phyloP scores from a whole-genome alignment of 1,140 invertebrate genomes.

The Zophobas atratus region DNA sequence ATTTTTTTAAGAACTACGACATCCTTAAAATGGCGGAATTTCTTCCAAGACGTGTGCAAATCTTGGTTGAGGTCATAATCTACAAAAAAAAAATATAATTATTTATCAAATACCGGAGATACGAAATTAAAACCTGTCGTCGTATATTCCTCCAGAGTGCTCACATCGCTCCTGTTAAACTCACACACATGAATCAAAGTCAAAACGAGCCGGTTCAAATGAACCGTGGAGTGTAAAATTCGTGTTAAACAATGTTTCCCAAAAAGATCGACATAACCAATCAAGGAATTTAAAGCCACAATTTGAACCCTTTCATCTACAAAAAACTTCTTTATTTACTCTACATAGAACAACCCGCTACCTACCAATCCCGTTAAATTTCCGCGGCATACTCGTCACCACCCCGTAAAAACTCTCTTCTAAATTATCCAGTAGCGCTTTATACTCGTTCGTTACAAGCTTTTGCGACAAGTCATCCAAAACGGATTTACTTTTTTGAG shows the following conservation, averaged over 20 bases:
- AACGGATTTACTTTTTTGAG: slow-evolving; percentile 50
- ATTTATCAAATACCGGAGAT: slow-evolving; percentile 24
- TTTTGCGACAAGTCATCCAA: slow-evolving; percentile 65
- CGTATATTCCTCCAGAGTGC: slow-evolving; percentile 71
- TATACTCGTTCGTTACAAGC: slow-evolving; percentile 62
- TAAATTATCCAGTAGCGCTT: slow-evolving; percentile 70
- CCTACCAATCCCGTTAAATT: slow-evolving; percentile 74
- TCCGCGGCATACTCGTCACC: slow-evolving; percentile 72
- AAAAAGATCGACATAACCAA: slow-evolving; percentile 75
- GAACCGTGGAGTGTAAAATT: slow-evolving; percentile 70
- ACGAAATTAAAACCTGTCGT: slow-evolving; percentile 66
- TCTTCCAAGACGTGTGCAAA: slow-evolving; percentile 70
- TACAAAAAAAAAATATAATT: slow-evolving; percentile 48
- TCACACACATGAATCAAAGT: slow-evolving; percentile 72
- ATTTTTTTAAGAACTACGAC: slow-evolving; percentile 68
- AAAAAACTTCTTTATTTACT: slow-evolving; percentile 44
- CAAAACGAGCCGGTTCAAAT: slow-evolving; percentile 71
- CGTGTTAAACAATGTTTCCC: slow-evolving; percentile 70
- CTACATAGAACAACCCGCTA: slow-evolving; percentile 4
- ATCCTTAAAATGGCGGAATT: slow-evolving; percentile 71
- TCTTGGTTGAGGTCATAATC: slow-evolving; percentile 56
- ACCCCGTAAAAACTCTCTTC: slow-evolving; percentile 74
- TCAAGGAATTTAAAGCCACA: slow-evolving; percentile 71
- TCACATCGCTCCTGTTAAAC: slow-evolving; percentile 70
- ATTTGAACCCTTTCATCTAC: slow-evolving; percentile 73